Base-by-base conservation (phyloP, 2,888 invertebrate species). In the Coelogynopora nodosa region DNA sequence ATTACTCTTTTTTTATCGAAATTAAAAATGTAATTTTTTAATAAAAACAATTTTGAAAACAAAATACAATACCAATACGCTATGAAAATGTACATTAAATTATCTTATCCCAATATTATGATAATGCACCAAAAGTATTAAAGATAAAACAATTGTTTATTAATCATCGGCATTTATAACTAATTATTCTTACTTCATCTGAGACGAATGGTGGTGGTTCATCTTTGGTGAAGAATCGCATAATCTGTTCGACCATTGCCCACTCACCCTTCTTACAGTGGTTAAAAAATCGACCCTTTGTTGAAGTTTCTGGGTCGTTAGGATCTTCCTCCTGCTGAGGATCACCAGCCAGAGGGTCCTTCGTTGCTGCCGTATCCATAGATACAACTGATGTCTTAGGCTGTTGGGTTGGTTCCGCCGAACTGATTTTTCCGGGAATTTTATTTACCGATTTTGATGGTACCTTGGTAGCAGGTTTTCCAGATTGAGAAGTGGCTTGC, bases 201-300 rank as follows among this genome's bases (percentile, higher is more conserved):
- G 29, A 13, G 23, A 85, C 27, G 10, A 67, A 27, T 67, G 85
- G 85, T 26, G 74, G 31, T 1, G 85, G 85, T 67, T 85, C 67
- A 30, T 85, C 85, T 67, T 85, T 85, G 0, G 23, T 28, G 26
- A 67, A 85, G 13, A 0, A 82, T 18, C 85, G 85, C 28, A 85
- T 67, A 2, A 85, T 29, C n/a, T 82, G 82, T 23, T 87, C 87
- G 13, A 87, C 67, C 27, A 30, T 86, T n/a, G 87, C 87, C 87
- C 87, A 87, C 23, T 87, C 87, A 5, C 87, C 87, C 28, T 86
- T 87, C 30, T 30, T 26, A 30, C 86, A 87, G 18, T 80, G 74
- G 30, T 30, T 82, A 82, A 82, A 31, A 28, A 82, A 31, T 5
- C 82, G 82, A 82, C 5, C 30, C 30, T 82, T 31, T 2, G 31